A percentile compares a stretch with the other conserved stretches of the same genome.
Conservation (phyloP, 2,888 invertebrate genomes). For the Druceiella hillmani region DNA sequence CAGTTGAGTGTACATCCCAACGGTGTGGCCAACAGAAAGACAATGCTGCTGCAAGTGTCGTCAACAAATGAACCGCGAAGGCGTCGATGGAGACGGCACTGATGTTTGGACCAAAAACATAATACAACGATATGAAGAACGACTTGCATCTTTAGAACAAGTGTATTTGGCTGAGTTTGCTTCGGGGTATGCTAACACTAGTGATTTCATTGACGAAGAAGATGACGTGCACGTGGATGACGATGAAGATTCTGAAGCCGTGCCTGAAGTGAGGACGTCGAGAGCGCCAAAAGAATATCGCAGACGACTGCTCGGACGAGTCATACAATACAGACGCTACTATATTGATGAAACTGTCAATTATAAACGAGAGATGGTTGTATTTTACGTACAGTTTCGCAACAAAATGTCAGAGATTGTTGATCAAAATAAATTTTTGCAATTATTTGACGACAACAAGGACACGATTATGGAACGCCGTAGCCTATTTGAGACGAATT, state of each 20-base stretch:
- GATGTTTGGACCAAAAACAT: slow-evolving; percentile 28
- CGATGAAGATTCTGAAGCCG: slow-evolving; percentile 26
- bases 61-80: slow-evolving; percentile 27
- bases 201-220: slow-evolving; percentile 29
- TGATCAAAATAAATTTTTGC: slow-evolving; percentile 25
- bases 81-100: slow-evolving; percentile 25
- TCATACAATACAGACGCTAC: slow-evolving; percentile 32
- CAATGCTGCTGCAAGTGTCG: slow-evolving; percentile 26
- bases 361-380: slow-evolving; percentile 31
- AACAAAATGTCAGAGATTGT: slow-evolving; percentile 27
- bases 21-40: slow-evolving; percentile 33
- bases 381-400: slow-evolving; percentile 30
- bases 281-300: slow-evolving; percentile 24
- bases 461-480: slow-evolving; percentile 13
- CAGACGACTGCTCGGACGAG: slow-evolving; percentile 25
- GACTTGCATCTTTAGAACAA: slow-evolving; percentile 24
- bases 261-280: slow-evolving; percentile 23
- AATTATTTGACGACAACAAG: slow-evolving; percentile 21
- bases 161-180: slow-evolving; percentile 27
- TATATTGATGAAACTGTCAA: slow-evolving; percentile 29
- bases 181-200: slow-evolving; percentile 27
- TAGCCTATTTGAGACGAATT: slow-evolving; percentile 8
- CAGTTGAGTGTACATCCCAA: slow-evolving; percentile 33
- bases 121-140: slow-evolving; percentile 27
- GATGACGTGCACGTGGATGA: slow-evolving; percentile 28